Percentiles rank a stretch among this genome's conserved stretches.
phyloP scores from a whole-genome alignment of 1,140 invertebrate species.

The Drosophila setifemur region DNA sequence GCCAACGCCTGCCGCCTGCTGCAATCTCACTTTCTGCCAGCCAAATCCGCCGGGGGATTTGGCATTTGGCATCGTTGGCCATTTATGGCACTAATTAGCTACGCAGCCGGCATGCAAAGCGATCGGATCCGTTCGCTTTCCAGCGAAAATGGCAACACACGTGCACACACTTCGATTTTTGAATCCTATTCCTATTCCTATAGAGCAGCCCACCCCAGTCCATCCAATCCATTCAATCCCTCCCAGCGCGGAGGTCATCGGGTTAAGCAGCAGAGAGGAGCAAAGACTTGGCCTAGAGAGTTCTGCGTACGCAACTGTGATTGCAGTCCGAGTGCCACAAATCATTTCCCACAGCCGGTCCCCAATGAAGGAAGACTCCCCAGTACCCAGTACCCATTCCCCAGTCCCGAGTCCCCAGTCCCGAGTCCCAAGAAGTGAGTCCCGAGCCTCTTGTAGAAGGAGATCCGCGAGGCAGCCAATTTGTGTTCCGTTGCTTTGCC shows the following conservation, averaged over 20 bases:
- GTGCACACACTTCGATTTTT: neutral
- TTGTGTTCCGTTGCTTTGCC: constrained; percentile 80
- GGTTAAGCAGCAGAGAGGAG: constrained; percentile 62
- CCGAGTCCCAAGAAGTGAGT: no score
- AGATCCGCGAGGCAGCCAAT: constrained; percentile 68
- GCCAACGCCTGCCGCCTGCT: constrained; percentile 60
- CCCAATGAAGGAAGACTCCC: no score
- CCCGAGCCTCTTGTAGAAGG: no score
- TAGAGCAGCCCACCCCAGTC: constrained; percentile 3
- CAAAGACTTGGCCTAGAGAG: constrained; percentile 2
- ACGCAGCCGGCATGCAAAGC: constrained; percentile 72
- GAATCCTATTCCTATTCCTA: neutral
- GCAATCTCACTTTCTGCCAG: constrained; percentile 77
- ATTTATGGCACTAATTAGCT: constrained; percentile 78
- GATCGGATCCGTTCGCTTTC: constrained; percentile 21
- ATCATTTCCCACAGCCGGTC: constrained; percentile 54
- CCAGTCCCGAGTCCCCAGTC: no score
- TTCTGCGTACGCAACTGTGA: constrained; percentile 72
- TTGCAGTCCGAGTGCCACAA: constrained; percentile 66
- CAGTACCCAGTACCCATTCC: no score
- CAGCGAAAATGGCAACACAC: constrained; percentile 14
- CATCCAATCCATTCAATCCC: no score
- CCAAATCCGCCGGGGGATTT: constrained; percentile 58
- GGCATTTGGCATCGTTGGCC: constrained; percentile 34
- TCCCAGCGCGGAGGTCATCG: constrained; percentile 58